A percentile compares a stretch with the other conserved stretches of the same genome.
Conservation (phyloP, 37 sponge, comb jelly and placozoan genomes). For the Crambe crambe region DNA sequence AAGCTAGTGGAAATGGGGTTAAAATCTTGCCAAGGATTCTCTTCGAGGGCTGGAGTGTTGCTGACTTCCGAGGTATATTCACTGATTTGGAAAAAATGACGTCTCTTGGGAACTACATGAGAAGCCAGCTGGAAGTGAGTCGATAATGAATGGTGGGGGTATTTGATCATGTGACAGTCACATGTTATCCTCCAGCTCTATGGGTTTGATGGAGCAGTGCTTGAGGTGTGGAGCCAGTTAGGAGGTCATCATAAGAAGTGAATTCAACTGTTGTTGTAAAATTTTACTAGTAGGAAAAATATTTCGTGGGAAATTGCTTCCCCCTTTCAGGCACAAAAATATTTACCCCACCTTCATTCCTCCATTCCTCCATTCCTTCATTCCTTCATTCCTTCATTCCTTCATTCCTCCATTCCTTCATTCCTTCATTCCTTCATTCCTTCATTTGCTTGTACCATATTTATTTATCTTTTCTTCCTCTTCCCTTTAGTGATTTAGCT, state of each 20-base stretch:
- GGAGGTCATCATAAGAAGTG: slow-evolving; percentile 70
- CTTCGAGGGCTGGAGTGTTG: slow-evolving; percentile 89
- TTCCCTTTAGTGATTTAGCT: slow-evolving; percentile 61
- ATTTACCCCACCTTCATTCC: no score
- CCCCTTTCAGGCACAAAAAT: no score
- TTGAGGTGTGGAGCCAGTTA: slow-evolving; percentile 98
- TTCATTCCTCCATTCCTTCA: no score
- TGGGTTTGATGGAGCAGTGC: slow-evolving; percentile 86
- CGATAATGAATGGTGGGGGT: not conserved
- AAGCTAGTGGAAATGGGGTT: slow-evolving; percentile 24
- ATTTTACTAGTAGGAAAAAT: not conserved
- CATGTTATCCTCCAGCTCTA: slow-evolving; percentile 36
- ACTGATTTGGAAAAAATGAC: slow-evolving; percentile 27
- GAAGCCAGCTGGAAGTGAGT: slow-evolving; percentile 43
- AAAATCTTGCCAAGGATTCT: slow-evolving; percentile 89
- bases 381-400: no score
- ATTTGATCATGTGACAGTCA: not conserved
- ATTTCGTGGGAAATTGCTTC: no score
- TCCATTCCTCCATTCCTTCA: no score
- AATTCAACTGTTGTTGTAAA: no score
- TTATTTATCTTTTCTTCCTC: not conserved
- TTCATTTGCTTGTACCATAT: no score
- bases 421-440: no score
- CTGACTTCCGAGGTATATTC: slow-evolving; percentile 68
- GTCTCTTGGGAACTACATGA: slow-evolving; percentile 40